Percentiles rank a stretch among this genome's conserved stretches.
These are phyloP conservation scores for Pseudeuparius sepicola DNA, from an alignment of 2,888 invertebrate species.

Conservation along the genomic window DNA sequence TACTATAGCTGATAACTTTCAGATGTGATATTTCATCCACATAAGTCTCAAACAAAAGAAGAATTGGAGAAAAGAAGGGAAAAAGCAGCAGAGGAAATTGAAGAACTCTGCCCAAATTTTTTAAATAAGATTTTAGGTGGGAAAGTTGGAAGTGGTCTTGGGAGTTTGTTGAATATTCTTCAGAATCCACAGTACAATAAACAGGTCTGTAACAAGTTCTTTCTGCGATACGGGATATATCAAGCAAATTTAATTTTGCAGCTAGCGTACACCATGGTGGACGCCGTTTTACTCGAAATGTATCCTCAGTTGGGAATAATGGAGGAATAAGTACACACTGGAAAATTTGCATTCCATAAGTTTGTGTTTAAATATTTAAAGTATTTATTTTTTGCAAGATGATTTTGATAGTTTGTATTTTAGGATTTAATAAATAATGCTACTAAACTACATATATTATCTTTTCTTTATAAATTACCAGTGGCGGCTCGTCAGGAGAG, in stretches of 20 bases:
- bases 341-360: too few relatives aligned
- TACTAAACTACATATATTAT: too few relatives aligned
- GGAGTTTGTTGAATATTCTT: conserved; percentile 40
- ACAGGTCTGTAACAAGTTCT: conserved; percentile 34
- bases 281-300: conserved; percentile 61
- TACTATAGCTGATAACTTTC: conserved; percentile 20
- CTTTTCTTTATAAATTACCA: too few relatives aligned
- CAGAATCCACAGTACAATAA: conserved; percentile 53
- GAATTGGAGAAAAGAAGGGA: conserved; percentile 35
- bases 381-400: too few relatives aligned
- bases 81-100: conserved; percentile 40
- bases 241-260: conserved; percentile 27
- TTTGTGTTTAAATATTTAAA: too few relatives aligned
- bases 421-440: too few relatives aligned
- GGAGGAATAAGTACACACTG: too few relatives aligned
- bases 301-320: conserved; percentile 52
- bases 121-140: conserved; percentile 36
- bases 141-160: conserved; percentile 38
- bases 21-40: conserved; percentile 37
- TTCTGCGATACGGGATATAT: conserved; percentile 9
- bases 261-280: conserved; percentile 70
- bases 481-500: too few relatives aligned
- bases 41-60: conserved; percentile 29
- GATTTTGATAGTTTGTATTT: too few relatives aligned
- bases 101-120: conserved; percentile 32